A percentile compares a stretch with the other conserved stretches of the same genome.
phyloP scores from a whole-genome alignment of 2,888 invertebrate genomes.

The Drepanosiphum platanoidis region DNA sequence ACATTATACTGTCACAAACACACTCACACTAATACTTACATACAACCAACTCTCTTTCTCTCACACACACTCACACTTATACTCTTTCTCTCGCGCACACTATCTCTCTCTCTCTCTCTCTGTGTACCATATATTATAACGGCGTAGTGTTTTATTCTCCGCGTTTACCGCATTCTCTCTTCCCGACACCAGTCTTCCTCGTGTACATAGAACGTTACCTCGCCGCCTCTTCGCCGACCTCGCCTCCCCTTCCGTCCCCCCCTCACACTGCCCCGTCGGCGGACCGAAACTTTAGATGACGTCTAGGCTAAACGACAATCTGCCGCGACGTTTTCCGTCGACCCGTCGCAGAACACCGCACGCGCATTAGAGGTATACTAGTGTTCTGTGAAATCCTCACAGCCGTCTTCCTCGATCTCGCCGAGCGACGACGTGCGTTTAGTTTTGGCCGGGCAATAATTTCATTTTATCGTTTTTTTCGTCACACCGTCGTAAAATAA shows the following conservation, averaged over 20 bases:
- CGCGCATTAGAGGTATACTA: not conserved
- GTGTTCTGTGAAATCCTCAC: not conserved
- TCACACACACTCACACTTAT: no score
- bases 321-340: not conserved
- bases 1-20: not conserved
- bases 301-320: constrained; percentile 41
- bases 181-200: not conserved
- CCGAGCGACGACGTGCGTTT: no score
- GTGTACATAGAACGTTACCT: no score
- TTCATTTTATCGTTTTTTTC: not conserved
- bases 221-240: not conserved
- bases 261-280: no score
- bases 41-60: no score
- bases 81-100: no score
- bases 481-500: not conserved
- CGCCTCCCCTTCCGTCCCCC: not conserved
- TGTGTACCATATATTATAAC: not conserved
- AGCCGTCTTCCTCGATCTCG: not conserved
- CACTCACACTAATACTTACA: not conserved
- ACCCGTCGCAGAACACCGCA: not conserved
- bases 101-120: no score
- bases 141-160: constrained; percentile 46
- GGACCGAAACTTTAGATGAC: constrained; percentile 33
- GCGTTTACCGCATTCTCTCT: constrained; percentile 22
- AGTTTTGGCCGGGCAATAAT: no score